These are phyloP conservation scores for Procavia capensis DNA, from an alignment of 2,113 vertebrate genomes.

Conservation along the genomic window DNA sequence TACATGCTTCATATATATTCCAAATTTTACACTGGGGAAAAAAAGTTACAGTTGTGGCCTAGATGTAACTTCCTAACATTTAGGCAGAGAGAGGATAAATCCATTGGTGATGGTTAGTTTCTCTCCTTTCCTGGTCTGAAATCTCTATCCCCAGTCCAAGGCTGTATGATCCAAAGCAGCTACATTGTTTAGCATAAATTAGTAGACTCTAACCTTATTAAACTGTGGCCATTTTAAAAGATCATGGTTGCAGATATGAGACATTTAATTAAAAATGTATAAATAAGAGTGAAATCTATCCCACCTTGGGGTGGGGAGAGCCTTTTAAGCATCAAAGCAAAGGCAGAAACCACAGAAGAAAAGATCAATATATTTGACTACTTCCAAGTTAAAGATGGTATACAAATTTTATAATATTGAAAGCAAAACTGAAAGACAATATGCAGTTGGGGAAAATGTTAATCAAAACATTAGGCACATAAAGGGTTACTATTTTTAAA, in stretches of 20 bases:
- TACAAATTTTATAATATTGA: neutral
- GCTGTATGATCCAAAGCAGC: neutral
- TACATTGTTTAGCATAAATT: neutral
- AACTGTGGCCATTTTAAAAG: neutral
- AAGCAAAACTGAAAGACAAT: neutral
- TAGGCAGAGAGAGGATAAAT: neutral
- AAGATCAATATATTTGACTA: neutral
- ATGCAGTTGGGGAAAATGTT: neutral
- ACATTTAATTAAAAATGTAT: slow-evolving; percentile 36
- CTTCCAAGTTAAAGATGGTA: neutral
- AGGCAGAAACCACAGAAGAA: neutral
- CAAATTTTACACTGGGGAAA: neutral
- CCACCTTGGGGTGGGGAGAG: neutral
- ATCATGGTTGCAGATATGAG: neutral
- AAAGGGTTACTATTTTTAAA: neutral
- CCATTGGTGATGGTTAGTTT: neutral
- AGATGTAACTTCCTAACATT: neutral
- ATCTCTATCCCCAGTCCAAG: neutral
- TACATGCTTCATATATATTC: neutral
- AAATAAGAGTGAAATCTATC: neutral
- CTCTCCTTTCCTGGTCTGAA: neutral
- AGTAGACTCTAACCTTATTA: neutral
- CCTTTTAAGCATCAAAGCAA: neutral
- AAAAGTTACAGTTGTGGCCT: neutral
- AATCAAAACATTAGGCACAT: neutral